Evolutionary conservation across 2,113 vertebrate species (phyloP), one percentile per base, ranked within the genome.

Genomic region (Lathamus discolor): DNA sequence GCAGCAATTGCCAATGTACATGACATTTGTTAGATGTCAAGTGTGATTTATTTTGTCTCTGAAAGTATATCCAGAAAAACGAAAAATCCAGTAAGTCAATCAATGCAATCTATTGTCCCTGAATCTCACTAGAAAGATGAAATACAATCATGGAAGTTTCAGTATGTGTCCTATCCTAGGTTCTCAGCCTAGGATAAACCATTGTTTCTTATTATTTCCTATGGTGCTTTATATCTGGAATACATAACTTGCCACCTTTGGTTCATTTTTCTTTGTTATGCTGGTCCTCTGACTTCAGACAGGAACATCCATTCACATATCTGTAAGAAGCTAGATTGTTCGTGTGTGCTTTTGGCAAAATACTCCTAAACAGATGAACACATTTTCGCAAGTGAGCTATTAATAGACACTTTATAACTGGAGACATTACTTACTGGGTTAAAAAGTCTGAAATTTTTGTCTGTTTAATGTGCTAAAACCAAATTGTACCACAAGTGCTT

Each of bases 311-410:
- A 73, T 67, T 82, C 49, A 64, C 17, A 6, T 72, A 73, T 37
- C 52, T 79, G 12, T 85, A 87, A 88, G 23, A 83, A 37, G 43
- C 35, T 83, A 83, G 86, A 80, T 43, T 69, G 23, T 62, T 70
- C 57, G 25, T 90, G 43, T 78, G 77, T 94, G 57, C 33, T 64
- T 93, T 87, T 90, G 82, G 82, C 39, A 95, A 93, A 93, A 76
- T 83, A 55, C 16, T 76, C 27, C 75, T 57, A 79, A 87, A 72
- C 57, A 83, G 52, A 69, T 66, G 57, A 95, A 73, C 8, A 41
- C 39, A 68, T 90, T 92, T 90, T 68, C 3, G 0, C 61, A 76
- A 85, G 31, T 39, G 31, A 67, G 15, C 16, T 75, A 15, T 84
- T 72, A 92, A 91, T 68, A 1, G 1, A n/a, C 33, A 16, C 39